Base-by-base conservation (phyloP, 2,113 vertebrate genomes). In the Xiphophorus hellerii region DNA sequence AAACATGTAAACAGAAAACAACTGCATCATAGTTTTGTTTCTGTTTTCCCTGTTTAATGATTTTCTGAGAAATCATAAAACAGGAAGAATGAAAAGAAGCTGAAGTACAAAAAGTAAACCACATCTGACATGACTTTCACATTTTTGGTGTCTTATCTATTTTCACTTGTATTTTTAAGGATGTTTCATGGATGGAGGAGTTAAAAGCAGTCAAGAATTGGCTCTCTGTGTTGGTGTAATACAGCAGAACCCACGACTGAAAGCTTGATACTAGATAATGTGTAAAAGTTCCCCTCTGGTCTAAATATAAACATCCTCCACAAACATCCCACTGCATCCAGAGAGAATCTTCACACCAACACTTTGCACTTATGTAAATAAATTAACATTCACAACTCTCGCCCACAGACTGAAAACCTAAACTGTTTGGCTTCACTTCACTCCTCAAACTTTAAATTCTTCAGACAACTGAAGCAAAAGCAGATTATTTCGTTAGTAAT, bases 351-450 rank as follows among this genome's bases (percentile, higher is more conserved):
- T 69, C 61, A 69, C 17, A 25, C 0, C 3, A 4, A 60, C 48
- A 71, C 61, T 48, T 65, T 11, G 42, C 69, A 60, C 71, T 58
- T 63, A 62, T 60, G 1, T 31, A 37, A 83, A 61, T 62, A 73
- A 51, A 64, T 66, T 14, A 74, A 61, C 28, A 3, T 65, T 44
- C 35, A 74, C 15, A 65, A 27, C 60, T 42, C 44, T 73, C 27
- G 0, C 20, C 69, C 12, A 22, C 44, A 62, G 63, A 62, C 33
- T 22, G 17, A 67, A 25, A 29, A 71, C 13, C 30, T 66, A n/a
- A 75, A 74, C 33, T 30, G 37, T 27, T 13, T 27, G 60, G 10
- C 13, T 62, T 30, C 15, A 30, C 61, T 30, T 30, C 28, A 14
- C 28, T 62, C 61, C 28, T 20, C 12, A 30, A 30, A 54, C 25